Evolutionary conservation across 2,888 invertebrate genomes (phyloP).

Genomic region (Nemoura dubitans): DNA sequence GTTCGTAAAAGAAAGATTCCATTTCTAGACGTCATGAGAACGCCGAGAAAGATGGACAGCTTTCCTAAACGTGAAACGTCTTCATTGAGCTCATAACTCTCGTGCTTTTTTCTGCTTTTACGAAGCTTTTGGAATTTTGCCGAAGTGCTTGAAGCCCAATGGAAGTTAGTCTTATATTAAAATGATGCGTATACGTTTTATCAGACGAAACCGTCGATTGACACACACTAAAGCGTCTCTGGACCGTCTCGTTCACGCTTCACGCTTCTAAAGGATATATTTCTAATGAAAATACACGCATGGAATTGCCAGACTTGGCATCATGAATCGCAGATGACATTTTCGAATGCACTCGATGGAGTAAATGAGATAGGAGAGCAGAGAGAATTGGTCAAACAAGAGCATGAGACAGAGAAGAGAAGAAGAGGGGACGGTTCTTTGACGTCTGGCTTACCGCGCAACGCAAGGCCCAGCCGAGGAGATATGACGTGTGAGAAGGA

Average conservation of each 20-base stretch:
- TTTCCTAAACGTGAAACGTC: slow-evolving; percentile 12
- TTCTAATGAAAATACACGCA: too few relatives aligned
- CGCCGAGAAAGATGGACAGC: not conserved
- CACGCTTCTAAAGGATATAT: too few relatives aligned
- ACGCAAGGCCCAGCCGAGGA: not conserved
- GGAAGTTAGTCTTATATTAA: not conserved
- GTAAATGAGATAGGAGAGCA: not conserved
- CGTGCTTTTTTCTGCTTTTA: not conserved
- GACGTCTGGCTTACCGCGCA: not conserved
- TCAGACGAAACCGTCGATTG: not conserved
- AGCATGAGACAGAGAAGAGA: not conserved
- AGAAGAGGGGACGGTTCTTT: not conserved
- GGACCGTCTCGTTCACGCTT: not conserved
- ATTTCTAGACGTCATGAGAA: not conserved
- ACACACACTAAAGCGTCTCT: not conserved
- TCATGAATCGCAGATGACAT: not conserved
- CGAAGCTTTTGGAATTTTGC: not conserved
- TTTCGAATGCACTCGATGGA: not conserved
- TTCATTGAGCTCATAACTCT: slow-evolving; percentile 7
- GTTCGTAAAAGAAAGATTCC: slow-evolving; percentile 37
- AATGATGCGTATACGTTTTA: not conserved
- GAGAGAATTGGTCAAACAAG: not conserved
- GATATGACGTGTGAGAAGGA: not conserved
- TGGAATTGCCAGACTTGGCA: too few relatives aligned
- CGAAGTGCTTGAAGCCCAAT: not conserved